Base-by-base conservation (phyloP, 1,140 invertebrate species). In the Periplaneta americana region DNA sequence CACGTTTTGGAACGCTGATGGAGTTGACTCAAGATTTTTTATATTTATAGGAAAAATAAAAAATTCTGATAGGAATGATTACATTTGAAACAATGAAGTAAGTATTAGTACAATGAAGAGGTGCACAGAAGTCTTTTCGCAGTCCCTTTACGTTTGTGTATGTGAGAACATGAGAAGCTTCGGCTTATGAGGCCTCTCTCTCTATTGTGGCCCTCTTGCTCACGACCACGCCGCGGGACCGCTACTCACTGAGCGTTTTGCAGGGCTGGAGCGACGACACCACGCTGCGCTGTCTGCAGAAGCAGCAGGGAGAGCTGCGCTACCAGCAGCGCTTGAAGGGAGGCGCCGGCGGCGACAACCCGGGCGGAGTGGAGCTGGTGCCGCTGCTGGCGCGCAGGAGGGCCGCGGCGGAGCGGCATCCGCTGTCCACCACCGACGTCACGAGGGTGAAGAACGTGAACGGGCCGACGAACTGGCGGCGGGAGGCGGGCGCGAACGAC, bases 321-420 rank as follows among this genome's bases (percentile, higher is more conserved):
- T 48, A 22, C 39, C 39, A 18, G 17, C 39, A 48, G 39, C 17
- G n/a, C n/a, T n/a, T n/a, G n/a, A n/a, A n/a, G n/a, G n/a, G 17
- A 18, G 0, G 5, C 17, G 6, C 39, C 39, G n/a, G 0, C 39
- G 39, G 5, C 39, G 17, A 48, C 13, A 48, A 48, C 0, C 39
- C 3, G 1, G 89, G 92, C 13, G 93, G 93, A 39, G 89, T 93
- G 81, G 93, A 94, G 87, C 87, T 94, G 83, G 93, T 93, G 35
- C 92, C 93, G n/a, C 86, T 94, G 35, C 87, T 94, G 82, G 92
- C 92, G 22, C 88, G 91, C 82, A 86, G 81, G 88, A 86, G 83
- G 87, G 78, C 86, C 86, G 33, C 87, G 87, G 28, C 85, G 87
- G 80, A 75, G 0, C 78, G 83, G 35, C 83, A 81, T 78, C 89